phyloP scores from a whole-genome alignment of 2,797 vertebrate genomes.

The Dicrostonyx torquatus region DNA sequence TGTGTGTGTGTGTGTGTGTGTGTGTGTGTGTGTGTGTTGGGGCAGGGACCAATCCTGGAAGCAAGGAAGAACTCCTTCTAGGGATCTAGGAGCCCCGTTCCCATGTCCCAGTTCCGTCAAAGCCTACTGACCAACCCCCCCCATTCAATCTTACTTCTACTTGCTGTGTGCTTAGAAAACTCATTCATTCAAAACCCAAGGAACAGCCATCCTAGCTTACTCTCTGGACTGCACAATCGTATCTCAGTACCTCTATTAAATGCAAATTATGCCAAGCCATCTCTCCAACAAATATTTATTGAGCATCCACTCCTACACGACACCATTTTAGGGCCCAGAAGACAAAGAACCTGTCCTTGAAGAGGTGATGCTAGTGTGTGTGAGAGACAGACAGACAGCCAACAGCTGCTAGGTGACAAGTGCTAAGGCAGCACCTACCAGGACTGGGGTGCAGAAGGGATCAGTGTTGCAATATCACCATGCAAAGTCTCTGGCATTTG shows the following conservation, averaged over 20 bases:
- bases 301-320: not conserved
- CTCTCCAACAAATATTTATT: not conserved
- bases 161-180: not conserved
- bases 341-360: not conserved
- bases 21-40: not conserved
- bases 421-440: no score
- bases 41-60: not conserved
- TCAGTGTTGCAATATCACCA: not conserved
- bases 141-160: not conserved
- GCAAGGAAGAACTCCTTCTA: no score
- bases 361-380: rapidly evolving
- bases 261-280: no score
- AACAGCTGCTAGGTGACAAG: not conserved
- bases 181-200: not conserved
- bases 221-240: not conserved
- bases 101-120: not conserved
- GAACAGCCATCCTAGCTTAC: not conserved
- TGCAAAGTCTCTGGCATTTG: not conserved
- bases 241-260: not conserved
- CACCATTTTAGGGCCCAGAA: not conserved
- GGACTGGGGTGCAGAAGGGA: not conserved
- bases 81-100: not conserved
- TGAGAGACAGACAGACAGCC: not conserved
- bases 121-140: no score
- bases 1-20: no score